Conservation (phyloP, 2,888 invertebrate genomes). For the Gymnocheta viridis region DNA sequence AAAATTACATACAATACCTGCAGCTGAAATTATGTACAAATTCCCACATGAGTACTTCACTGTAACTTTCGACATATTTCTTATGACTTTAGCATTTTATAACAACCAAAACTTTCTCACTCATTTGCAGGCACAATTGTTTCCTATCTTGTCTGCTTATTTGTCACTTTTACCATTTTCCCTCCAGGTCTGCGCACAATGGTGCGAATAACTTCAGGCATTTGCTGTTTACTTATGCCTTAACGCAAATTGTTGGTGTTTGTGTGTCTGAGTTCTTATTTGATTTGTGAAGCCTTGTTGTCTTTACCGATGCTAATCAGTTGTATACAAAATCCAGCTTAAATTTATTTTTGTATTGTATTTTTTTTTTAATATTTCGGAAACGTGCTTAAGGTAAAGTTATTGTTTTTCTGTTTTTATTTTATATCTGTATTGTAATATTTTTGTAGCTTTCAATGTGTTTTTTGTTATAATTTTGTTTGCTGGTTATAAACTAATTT, state of each 20-base stretch:
- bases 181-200: neutral
- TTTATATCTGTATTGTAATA: neutral
- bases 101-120: neutral
- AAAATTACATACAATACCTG: neutral
- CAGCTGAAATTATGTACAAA: neutral
- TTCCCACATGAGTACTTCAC: neutral
- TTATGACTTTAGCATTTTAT: neutral
- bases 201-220: conserved; percentile 3
- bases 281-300: neutral
- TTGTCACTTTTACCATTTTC: neutral
- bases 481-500: conserved; percentile 45
- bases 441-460: neutral
- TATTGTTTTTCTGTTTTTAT: conserved; percentile 1
- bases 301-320: conserved; percentile 32
- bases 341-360: conserved; percentile 34
- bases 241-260: neutral
- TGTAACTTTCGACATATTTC: neutral
- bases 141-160: neutral
- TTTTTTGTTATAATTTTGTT: neutral
- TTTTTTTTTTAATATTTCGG: conserved; percentile 5
- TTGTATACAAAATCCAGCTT: conserved; percentile 39
- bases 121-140: neutral
- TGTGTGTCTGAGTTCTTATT: neutral
- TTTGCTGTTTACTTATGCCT: neutral
- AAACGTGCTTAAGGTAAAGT: conserved; percentile 36